Base-by-base conservation (phyloP, 2,888 invertebrate species). In the Elmis aenea region DNA sequence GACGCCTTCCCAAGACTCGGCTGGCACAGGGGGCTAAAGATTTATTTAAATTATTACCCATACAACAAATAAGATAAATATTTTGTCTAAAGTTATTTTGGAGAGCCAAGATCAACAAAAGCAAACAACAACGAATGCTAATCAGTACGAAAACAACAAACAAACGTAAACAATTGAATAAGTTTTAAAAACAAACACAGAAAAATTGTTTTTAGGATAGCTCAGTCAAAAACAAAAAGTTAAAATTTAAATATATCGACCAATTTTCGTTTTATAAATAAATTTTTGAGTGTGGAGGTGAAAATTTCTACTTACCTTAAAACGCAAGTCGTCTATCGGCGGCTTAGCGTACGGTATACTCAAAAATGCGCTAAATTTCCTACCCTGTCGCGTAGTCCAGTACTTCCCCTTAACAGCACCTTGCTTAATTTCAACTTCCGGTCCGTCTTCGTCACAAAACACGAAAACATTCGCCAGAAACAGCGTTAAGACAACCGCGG, bases 261-360 rank as follows among this genome's bases (percentile, higher is more conserved):
- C n/a, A n/a, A n/a, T n/a, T n/a, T n/a, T n/a, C n/a, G n/a, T n/a
- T n/a, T n/a, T n/a, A n/a, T n/a, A n/a, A 21, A 21, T n/a, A 21
- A 3, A 21, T 21, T 2, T n/a, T n/a, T 4, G 10, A 21, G 2
- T 4, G 10, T 8, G 2, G 10, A 26, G 18, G 10, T 21, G 3
- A 21, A 21, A 21, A 9, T 8, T 23, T 23, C n/a, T 11, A 22
- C 13, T 59, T 66, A 80, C 81, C 75, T 76, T 72, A 59, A 83
- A 83, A 51, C 83, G 68, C 5, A 82, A 64, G 2, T 76, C 66
- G 8, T 71, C 76, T 2, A 81, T 24, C 1, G 83, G 82, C 1
- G 83, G 76, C 37, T 69, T 52, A 0, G 83, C 83, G 53, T 75
- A 83, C 0, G 82, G 83, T 25, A 83, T 69, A 2, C 79, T 74